Percentiles rank a stretch among this genome's conserved stretches.
phyloP scores from a whole-genome alignment of 2,888 invertebrate genomes.

The Dolichomitus sp. region DNA sequence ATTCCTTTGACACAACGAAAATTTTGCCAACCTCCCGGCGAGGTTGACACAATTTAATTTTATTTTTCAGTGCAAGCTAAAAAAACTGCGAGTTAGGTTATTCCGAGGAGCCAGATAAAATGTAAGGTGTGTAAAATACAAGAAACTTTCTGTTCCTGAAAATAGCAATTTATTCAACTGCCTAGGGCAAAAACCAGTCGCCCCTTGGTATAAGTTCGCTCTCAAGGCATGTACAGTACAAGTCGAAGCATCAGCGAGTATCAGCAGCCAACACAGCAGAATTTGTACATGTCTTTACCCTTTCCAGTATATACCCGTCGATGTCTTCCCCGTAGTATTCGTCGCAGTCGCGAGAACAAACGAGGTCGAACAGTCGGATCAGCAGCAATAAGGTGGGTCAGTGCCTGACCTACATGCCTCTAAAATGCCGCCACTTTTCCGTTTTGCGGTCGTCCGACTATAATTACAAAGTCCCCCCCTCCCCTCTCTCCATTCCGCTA shows the following conservation, averaged over 20 bases:
- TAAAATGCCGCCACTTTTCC: slow-evolving; percentile 62
- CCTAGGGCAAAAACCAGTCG: slow-evolving; percentile 30
- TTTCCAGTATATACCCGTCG: slow-evolving; percentile 14
- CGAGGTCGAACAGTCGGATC: slow-evolving; percentile 64
- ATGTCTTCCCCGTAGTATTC: background rate
- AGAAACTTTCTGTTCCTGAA: background rate
- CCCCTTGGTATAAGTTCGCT: background rate
- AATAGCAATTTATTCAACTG: slow-evolving; percentile 46
- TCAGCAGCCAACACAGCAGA: slow-evolving; percentile 13
- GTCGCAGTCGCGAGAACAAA: slow-evolving; percentile 30
- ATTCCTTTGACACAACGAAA: no score
- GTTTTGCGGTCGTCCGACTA: slow-evolving; percentile 42
- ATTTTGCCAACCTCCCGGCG: no score
- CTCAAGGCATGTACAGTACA: background rate
- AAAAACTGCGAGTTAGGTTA: slow-evolving; percentile 2
- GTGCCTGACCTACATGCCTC: slow-evolving; percentile 76
- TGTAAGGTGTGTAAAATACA: background rate
- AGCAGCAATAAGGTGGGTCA: slow-evolving; percentile 74
- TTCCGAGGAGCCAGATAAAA: slow-evolving; percentile 12
- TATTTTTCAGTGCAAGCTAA: background rate
- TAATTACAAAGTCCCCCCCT: slow-evolving; percentile 53
- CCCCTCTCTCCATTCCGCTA: slow-evolving; percentile 15
- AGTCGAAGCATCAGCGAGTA: slow-evolving; percentile 4
- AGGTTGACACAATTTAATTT: background rate
- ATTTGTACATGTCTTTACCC: slow-evolving; percentile 24